Percentiles rank a stretch among this genome's conserved stretches.
Evolutionary conservation across 2,888 invertebrate genomes (phyloP).

Genomic region (Epinotia demarniana): DNA sequence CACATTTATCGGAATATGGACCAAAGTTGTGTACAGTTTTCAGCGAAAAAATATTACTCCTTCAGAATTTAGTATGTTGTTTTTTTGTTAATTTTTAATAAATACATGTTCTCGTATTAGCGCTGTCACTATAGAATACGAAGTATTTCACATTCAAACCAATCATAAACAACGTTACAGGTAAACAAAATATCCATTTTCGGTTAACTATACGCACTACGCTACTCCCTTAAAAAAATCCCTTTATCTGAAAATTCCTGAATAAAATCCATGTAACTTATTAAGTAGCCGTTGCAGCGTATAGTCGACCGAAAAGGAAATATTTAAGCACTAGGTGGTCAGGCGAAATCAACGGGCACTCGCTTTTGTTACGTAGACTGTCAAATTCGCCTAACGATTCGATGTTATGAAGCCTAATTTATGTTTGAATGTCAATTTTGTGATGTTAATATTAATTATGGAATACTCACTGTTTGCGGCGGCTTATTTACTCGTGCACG

Average conservation of each 20-base stretch:
- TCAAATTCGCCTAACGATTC: background rate
- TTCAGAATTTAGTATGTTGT: background rate
- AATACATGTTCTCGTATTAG: too few species aligned
- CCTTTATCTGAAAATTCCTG: too few species aligned
- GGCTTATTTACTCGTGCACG: conserved; percentile 18
- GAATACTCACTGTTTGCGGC: conserved; percentile 26
- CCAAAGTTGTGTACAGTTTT: background rate
- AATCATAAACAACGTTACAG: background rate
- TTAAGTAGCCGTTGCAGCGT: background rate
- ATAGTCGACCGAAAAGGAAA: background rate
- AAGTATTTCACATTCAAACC: too few species aligned
- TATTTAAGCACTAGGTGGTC: background rate
- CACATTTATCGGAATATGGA: background rate
- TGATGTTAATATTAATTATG: conserved; percentile 36
- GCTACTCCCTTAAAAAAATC: background rate
- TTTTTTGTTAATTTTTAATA: too few species aligned
- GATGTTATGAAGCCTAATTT: background rate
- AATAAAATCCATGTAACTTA: too few species aligned
- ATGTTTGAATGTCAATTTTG: conserved; percentile 23
- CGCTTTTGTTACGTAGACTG: background rate
- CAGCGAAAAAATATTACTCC: background rate
- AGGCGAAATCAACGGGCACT: background rate
- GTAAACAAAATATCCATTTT: background rate
- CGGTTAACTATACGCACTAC: background rate
- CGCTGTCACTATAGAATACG: too few species aligned